phyloP scores from a whole-genome alignment of 2,888 invertebrate species.

The Nephrotoma appendiculata region DNA sequence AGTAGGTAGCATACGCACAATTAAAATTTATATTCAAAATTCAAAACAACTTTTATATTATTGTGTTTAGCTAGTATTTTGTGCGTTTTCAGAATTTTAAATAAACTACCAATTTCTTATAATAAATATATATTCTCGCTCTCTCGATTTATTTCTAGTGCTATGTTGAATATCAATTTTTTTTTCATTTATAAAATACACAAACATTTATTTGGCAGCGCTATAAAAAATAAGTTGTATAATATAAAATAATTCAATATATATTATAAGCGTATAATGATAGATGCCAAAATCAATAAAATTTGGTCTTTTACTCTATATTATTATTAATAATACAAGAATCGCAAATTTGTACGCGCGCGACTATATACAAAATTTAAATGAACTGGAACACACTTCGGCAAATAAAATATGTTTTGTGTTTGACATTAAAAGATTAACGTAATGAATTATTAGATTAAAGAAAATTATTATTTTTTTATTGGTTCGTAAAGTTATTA shows the following conservation, averaged over 20 bases:
- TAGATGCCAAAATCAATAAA: not conserved
- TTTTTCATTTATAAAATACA: not conserved
- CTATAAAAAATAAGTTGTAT: not conserved
- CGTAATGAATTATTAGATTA: not conserved
- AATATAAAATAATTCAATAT: not conserved
- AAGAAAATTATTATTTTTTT: not conserved
- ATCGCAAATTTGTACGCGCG: not conserved
- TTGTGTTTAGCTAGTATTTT: not conserved
- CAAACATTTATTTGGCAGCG: not conserved
- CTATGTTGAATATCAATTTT: not conserved
- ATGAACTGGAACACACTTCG: not conserved
- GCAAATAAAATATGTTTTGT: not conserved
- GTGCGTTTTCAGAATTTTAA: not conserved
- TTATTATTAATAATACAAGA: not conserved
- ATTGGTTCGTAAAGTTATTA: not conserved
- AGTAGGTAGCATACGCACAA: not conserved
- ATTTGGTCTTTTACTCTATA: not conserved
- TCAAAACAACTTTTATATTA: not conserved
- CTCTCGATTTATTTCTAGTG: not conserved
- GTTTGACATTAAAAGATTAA: not conserved
- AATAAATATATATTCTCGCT: not conserved
- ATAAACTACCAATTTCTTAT: not conserved
- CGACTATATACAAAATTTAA: not conserved
- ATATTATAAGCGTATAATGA: not conserved
- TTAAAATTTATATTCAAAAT: not conserved